Percentiles rank a stretch among this genome's conserved stretches.
phyloP scores from a whole-genome alignment of 2,888 invertebrate species.

The Drosophila atripex region DNA sequence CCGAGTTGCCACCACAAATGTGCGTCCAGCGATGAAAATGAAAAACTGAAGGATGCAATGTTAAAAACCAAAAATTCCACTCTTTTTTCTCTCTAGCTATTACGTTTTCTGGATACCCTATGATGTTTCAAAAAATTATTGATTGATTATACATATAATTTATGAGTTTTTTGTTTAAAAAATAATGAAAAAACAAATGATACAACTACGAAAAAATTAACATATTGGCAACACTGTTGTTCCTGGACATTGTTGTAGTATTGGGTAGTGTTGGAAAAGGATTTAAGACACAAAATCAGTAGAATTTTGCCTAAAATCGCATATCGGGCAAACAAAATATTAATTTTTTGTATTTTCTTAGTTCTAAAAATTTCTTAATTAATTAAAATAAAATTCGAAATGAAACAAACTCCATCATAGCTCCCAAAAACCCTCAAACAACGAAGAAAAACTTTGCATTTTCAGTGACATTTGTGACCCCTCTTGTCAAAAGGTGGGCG shows the following conservation, averaged over 20 bases:
- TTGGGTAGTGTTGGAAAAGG: no score
- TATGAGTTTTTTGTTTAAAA: no score
- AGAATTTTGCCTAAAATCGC: no score
- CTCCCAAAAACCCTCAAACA: neutral
- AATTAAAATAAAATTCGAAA: neutral
- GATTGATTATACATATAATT: no score
- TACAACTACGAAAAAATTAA: neutral
- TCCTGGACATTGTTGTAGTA: no score
- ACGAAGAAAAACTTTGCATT: constrained; percentile 51
- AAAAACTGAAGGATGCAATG: constrained; percentile 55
- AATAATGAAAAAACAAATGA: neutral
- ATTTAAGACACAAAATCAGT: no score
- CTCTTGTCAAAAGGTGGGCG: constrained; percentile 12
- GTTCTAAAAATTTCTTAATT: no score
- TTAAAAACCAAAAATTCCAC: constrained; percentile 3
- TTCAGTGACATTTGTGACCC: constrained; percentile 59
- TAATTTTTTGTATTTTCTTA: no score
- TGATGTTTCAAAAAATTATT: neutral
- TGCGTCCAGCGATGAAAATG: constrained; percentile 58
- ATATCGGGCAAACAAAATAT: no score
- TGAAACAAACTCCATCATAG: neutral
- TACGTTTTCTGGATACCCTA: neutral
- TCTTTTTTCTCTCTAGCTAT: neutral
- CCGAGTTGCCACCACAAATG: constrained; percentile 59
- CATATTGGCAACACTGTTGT: no score